These are phyloP conservation scores for Urophycis tenuis DNA, from an alignment of 2,797 vertebrate species.

Conservation along the genomic window DNA sequence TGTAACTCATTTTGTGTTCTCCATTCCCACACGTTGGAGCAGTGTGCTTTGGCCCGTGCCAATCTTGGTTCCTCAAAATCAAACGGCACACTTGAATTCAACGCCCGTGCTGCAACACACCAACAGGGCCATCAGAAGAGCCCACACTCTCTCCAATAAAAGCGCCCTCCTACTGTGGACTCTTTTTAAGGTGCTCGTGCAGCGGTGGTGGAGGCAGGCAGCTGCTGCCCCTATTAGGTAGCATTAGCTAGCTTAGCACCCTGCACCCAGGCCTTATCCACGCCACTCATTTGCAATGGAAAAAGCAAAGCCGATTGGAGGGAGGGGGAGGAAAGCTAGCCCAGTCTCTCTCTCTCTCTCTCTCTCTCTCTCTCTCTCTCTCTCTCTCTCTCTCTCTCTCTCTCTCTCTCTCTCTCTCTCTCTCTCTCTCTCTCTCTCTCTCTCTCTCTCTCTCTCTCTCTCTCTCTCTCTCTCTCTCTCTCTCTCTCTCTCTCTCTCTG, in stretches of 20 bases:
- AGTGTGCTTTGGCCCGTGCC: background rate
- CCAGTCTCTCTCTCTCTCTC: slow-evolving; percentile 9
- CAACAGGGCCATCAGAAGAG: background rate
- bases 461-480: slow-evolving; percentile 12
- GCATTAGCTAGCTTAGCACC: slow-evolving; percentile 48
- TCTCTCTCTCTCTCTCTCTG: slow-evolving; percentile 10
- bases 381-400: slow-evolving; percentile 10
- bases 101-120: background rate
- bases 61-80: background rate
- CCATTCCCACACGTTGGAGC: background rate
- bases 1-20: background rate
- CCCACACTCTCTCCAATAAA: background rate
- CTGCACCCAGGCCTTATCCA: slow-evolving; percentile 44
- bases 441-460: slow-evolving; percentile 10
- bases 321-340: too few species aligned
- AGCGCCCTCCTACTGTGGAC: background rate
- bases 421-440: slow-evolving; percentile 10
- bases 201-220: slow-evolving; percentile 34
- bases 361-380: slow-evolving; percentile 10
- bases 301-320: slow-evolving; percentile 65
- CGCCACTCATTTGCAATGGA: slow-evolving; percentile 57
- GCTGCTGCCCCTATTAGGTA: slow-evolving; percentile 49
- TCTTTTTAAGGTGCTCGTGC: background rate
- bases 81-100: background rate
- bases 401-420: slow-evolving; percentile 10